phyloP scores from a whole-genome alignment of 2,113 vertebrate species.

The Psilopogon haemacephalus region DNA sequence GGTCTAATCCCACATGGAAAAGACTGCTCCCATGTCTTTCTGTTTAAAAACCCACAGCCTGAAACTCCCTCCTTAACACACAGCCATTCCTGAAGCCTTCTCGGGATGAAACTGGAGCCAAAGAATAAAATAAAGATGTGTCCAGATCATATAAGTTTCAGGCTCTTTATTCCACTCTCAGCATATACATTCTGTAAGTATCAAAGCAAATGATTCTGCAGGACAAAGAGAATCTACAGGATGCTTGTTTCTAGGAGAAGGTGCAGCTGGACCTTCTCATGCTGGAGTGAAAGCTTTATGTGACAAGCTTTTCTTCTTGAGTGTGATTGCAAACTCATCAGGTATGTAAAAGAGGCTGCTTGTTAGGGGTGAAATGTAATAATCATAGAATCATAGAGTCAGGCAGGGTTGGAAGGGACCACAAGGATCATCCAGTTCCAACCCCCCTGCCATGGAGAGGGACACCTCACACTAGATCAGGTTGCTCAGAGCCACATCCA shows the following conservation, averaged over 20 bases:
- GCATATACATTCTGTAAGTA: slow-evolving; percentile 46
- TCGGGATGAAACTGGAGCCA: neutral
- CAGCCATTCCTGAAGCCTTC: neutral
- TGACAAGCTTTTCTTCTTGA: neutral
- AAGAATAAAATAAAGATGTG: slow-evolving; percentile 12
- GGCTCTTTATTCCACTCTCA: slow-evolving; percentile 21
- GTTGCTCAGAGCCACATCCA: too few species aligned
- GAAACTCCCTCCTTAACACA: neutral
- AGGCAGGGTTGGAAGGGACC: too few species aligned
- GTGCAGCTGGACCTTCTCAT: slow-evolving; percentile 4
- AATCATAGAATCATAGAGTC: neutral
- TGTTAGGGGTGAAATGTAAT: neutral
- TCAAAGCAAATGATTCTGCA: slow-evolving; percentile 46
- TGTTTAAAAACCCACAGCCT: neutral
- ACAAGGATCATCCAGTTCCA: too few species aligned
- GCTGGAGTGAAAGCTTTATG: neutral
- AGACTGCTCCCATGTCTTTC: neutral
- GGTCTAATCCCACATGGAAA: neutral
- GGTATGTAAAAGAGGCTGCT: neutral
- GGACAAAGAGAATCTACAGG: neutral
- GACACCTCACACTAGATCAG: too few species aligned
- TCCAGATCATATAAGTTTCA: neutral
- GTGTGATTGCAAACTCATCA: neutral
- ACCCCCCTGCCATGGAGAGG: too few species aligned
- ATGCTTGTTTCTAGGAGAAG: slow-evolving; percentile 7